phyloP scores from a whole-genome alignment of 2,797 vertebrate genomes.

The Peromyscus eremicus region DNA sequence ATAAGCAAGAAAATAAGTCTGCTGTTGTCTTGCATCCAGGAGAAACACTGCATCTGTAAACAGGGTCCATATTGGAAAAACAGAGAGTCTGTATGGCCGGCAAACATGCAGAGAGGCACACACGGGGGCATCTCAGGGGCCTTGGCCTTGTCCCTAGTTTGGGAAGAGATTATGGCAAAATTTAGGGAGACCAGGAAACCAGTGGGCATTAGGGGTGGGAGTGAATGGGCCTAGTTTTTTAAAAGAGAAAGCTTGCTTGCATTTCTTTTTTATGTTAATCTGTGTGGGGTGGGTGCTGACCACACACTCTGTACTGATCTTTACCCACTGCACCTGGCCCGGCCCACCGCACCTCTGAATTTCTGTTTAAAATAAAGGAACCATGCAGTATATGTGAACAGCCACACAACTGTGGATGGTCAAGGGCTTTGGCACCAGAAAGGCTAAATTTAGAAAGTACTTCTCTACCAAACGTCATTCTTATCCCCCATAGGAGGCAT shows the following conservation, averaged over 20 bases:
- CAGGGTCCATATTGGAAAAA: background rate
- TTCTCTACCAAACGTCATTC: background rate
- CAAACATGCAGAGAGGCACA: background rate
- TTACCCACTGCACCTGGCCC: background rate
- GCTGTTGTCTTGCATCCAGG: background rate
- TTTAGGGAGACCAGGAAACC: background rate
- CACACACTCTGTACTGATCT: background rate
- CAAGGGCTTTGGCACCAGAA: background rate
- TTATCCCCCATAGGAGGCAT: background rate
- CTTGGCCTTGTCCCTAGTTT: background rate
- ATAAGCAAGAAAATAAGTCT: slow-evolving; percentile 25
- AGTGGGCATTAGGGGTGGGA: background rate
- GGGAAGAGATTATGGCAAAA: background rate
- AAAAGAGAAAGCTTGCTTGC: background rate
- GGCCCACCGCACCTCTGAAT: background rate
- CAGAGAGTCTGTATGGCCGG: background rate
- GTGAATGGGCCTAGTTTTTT: background rate
- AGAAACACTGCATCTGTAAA: slow-evolving; percentile 10
- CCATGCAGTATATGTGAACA: background rate
- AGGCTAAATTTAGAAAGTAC: background rate
- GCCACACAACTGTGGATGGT: background rate
- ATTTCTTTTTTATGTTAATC: background rate
- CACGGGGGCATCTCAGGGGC: background rate
- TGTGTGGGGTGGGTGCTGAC: background rate
- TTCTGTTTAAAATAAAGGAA: background rate